phyloP scores from a whole-genome alignment of 2,888 invertebrate species.

The Pseudococcus longispinus region DNA sequence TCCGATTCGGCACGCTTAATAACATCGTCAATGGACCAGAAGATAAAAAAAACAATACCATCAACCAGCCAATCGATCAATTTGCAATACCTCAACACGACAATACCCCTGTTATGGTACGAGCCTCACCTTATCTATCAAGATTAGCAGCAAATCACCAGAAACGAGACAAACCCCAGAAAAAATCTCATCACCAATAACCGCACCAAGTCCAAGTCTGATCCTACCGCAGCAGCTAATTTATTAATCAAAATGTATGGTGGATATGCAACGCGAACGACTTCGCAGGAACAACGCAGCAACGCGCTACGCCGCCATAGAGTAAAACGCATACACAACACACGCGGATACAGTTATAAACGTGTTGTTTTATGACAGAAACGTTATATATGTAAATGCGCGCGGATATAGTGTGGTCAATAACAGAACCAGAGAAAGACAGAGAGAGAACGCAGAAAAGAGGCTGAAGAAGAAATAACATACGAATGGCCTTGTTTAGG shows the following conservation, averaged over 20 bases:
- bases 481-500: conserved; percentile 53
- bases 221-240: background rate
- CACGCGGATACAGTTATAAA: conserved; percentile 54
- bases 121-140: no score
- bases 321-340: conserved; percentile 36
- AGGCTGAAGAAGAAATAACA: conserved; percentile 32
- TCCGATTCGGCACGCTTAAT: conserved; percentile 5
- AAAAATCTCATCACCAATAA: background rate
- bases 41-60: background rate
- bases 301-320: background rate
- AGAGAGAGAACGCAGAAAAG: background rate
- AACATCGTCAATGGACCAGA: background rate
- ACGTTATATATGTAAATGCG: conserved; percentile 54
- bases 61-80: no score
- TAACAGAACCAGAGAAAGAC: background rate
- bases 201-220: background rate
- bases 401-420: conserved; percentile 48
- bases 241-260: background rate
- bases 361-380: conserved; percentile 53
- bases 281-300: background rate
- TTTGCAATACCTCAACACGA: no score
- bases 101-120: no score
- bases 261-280: background rate
- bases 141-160: no score
- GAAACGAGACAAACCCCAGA: no score